These are phyloP conservation scores for Phaethon lepturus DNA, from an alignment of 2,113 vertebrate genomes.

Conservation along the genomic window DNA sequence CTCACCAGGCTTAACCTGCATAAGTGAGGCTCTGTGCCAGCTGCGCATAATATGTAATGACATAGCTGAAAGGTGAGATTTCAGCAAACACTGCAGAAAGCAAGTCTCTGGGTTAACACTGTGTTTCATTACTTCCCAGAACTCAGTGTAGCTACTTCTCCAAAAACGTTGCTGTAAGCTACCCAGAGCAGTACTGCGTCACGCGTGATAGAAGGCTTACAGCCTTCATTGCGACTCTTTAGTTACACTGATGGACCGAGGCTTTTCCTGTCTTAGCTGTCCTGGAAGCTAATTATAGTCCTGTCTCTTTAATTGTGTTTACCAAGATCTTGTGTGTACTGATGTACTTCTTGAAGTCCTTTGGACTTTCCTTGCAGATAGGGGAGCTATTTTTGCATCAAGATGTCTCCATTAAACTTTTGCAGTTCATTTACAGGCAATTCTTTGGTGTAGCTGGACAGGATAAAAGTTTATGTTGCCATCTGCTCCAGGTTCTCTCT, in stretches of 20 bases:
- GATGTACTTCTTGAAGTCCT: not conserved
- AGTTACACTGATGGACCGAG: not conserved
- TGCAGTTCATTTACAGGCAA: not conserved
- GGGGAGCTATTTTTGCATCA: not conserved
- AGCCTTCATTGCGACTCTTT: not conserved
- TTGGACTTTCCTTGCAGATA: not conserved
- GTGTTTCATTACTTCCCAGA: not conserved
- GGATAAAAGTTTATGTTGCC: not conserved
- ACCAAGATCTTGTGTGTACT: not conserved
- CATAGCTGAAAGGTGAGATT: not conserved
- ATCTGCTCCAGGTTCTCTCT: not conserved
- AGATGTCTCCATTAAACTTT: not conserved
- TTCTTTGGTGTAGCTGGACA: not conserved
- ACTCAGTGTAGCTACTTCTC: not conserved
- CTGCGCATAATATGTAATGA: not conserved
- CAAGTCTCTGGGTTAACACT: not conserved
- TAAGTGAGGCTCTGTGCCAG: slow-evolving; percentile 4
- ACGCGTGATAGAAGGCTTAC: not conserved
- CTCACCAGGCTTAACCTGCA: not conserved
- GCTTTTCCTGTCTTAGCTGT: not conserved
- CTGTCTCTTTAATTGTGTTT: not conserved
- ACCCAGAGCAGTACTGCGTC: not conserved
- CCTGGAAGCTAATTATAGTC: not conserved
- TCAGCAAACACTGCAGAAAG: not conserved
- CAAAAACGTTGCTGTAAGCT: not conserved